These are phyloP conservation scores for Araneus ventricosus DNA, from an alignment of 1,140 invertebrate genomes.

Conservation along the genomic window DNA sequence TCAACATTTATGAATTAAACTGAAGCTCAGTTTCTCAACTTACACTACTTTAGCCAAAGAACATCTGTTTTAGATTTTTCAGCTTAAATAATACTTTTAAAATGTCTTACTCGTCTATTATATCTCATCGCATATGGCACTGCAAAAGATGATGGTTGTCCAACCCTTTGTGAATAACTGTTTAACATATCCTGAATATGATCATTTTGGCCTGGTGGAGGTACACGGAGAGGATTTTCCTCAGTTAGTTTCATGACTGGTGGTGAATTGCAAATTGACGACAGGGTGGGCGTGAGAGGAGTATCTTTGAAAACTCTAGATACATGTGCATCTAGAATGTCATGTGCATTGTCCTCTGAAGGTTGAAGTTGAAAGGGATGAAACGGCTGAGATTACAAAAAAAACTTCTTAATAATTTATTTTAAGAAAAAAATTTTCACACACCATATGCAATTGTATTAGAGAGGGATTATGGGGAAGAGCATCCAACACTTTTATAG, in stretches of 20 bases:
- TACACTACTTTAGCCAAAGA: too few species aligned
- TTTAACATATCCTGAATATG: not conserved
- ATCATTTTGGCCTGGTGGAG: not conserved
- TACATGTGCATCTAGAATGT: slow-evolving; percentile 90
- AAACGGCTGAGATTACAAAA: not conserved
- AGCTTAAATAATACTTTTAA: not conserved
- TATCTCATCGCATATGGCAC: not conserved
- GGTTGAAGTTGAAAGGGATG: slow-evolving; percentile 79
- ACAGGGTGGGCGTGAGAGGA: slow-evolving; percentile 76
- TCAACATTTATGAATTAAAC: too few species aligned
- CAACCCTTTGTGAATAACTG: not conserved
- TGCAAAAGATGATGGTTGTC: not conserved
- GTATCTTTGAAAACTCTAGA: slow-evolving; percentile 87
- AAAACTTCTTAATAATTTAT: not conserved
- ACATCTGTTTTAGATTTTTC: too few species aligned
- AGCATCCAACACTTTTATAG: too few species aligned
- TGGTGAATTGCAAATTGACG: slow-evolving; percentile 48
- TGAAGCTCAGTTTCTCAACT: too few species aligned
- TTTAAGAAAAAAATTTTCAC: too few species aligned
- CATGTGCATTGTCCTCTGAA: slow-evolving; percentile 88
- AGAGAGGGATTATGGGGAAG: too few species aligned
- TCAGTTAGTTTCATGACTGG: not conserved
- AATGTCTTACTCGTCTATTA: slow-evolving; percentile 8
- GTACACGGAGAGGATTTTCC: not conserved
- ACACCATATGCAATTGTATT: too few species aligned